Conservation (phyloP, 2,113 vertebrate species). For the Microcebus ravelobensis region DNA sequence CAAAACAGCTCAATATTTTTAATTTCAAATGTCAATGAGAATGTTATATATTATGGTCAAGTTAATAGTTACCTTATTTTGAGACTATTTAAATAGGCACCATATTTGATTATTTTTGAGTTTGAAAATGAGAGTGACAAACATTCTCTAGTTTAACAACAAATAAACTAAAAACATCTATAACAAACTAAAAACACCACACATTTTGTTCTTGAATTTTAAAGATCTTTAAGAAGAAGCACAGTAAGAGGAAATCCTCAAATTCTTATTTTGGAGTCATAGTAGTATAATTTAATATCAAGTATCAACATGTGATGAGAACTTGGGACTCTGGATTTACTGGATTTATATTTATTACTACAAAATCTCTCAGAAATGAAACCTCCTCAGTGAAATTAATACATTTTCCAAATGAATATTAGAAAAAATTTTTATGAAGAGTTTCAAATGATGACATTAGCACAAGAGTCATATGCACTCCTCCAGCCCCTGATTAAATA, state of each 20-base stretch:
- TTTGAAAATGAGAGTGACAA: slow-evolving; percentile 52
- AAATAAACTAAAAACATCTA: slow-evolving; percentile 25
- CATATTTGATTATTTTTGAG: slow-evolving; percentile 38
- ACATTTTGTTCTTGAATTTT: slow-evolving; percentile 32
- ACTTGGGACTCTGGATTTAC: neutral
- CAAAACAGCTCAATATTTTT: slow-evolving; percentile 16
- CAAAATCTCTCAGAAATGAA: slow-evolving; percentile 21
- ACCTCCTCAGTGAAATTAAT: neutral
- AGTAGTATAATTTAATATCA: slow-evolving; percentile 14
- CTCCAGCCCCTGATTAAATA: slow-evolving; percentile 8
- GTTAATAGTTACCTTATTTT: slow-evolving; percentile 50
- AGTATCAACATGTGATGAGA: neutral
- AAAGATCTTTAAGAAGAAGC: slow-evolving; percentile 28
- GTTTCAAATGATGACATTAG: slow-evolving; percentile 26
- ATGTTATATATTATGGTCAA: neutral
- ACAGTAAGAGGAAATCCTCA: slow-evolving; percentile 35
- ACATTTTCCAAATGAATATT: slow-evolving; percentile 42
- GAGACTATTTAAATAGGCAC: slow-evolving; percentile 69
- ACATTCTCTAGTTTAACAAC: slow-evolving; percentile 50
- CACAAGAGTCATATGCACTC: neutral
- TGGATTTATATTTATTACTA: slow-evolving; percentile 12
- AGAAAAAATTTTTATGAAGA: slow-evolving; percentile 12
- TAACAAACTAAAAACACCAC: neutral
- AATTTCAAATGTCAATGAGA: slow-evolving; percentile 46
- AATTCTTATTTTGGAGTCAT: slow-evolving; percentile 41